These are phyloP conservation scores for Erpetoichthys calabaricus DNA, from an alignment of 2,797 vertebrate genomes.

Conservation along the genomic window DNA sequence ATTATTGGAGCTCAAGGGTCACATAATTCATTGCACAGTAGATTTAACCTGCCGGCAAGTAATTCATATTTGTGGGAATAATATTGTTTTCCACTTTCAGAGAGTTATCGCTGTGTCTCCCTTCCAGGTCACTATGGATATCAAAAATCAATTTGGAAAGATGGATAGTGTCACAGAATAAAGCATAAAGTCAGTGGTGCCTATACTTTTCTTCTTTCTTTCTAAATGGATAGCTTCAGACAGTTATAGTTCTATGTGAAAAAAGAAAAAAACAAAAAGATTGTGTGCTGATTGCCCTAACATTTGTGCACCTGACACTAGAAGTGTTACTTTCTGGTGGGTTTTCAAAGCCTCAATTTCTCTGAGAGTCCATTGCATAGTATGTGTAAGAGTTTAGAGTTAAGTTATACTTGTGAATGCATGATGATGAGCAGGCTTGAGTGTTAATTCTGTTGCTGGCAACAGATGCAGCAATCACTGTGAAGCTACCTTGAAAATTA, in stretches of 20 bases:
- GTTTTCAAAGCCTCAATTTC: too few relatives aligned
- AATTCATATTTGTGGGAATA: constrained; percentile 75
- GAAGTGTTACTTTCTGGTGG: constrained; percentile 20
- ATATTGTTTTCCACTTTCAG: constrained; percentile 74
- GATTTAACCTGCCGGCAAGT: constrained; percentile 71
- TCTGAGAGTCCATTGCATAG: too few relatives aligned
- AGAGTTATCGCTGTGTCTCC: constrained; percentile 64
- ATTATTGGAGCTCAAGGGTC: constrained; percentile 60
- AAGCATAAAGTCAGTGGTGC: constrained; percentile 48
- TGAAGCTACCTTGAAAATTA: too few relatives aligned
- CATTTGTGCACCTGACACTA: constrained; percentile 31
- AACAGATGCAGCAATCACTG: too few relatives aligned
- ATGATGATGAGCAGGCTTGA: too few relatives aligned
- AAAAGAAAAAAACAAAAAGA: constrained; percentile 23
- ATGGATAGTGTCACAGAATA: constrained; percentile 63
- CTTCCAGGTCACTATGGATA: constrained; percentile 71
- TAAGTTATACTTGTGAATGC: too few relatives aligned
- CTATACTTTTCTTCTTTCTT: constrained; percentile 42
- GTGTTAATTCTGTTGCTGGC: too few relatives aligned
- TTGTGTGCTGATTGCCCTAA: constrained; percentile 30
- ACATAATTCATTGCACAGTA: constrained; percentile 67
- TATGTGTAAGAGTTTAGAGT: too few relatives aligned
- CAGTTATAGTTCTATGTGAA: constrained; percentile 35
- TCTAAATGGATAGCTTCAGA: constrained; percentile 43
- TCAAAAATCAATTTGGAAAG: constrained; percentile 78